A percentile compares a stretch with the other conserved stretches of the same genome.
Evolutionary conservation across 2,113 vertebrate genomes (phyloP).

Genomic region (Daphoenositta chrysoptera): DNA sequence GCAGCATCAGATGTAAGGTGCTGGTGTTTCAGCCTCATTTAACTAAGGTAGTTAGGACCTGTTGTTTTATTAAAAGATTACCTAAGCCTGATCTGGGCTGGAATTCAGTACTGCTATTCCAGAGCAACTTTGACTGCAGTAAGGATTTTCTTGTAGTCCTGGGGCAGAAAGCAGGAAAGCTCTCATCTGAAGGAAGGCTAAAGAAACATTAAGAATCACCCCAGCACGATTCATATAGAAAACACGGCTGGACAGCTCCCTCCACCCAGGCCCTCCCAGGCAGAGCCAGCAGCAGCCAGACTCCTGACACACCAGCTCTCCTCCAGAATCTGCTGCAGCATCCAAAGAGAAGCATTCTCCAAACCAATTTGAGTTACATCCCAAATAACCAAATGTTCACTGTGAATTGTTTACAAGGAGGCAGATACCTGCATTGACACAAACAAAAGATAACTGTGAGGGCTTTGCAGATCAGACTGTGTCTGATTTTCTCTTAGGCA

Average conservation of each 20-base stretch:
- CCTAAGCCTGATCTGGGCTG: not conserved
- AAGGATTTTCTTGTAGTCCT: not conserved
- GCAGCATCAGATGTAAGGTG: not conserved
- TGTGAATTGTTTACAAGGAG: not conserved
- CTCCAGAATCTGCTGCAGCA: not conserved
- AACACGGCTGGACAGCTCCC: not conserved
- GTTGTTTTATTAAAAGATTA: not conserved
- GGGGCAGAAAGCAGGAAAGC: not conserved
- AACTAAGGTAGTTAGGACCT: not conserved
- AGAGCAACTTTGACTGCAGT: not conserved
- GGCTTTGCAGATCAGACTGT: constrained; percentile 27
- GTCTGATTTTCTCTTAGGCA: no score
- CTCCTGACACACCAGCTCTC: not conserved
- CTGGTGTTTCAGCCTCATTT: not conserved
- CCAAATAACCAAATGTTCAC: constrained; percentile 9
- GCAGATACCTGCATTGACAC: not conserved
- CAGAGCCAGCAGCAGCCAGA: not conserved
- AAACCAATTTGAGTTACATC: not conserved
- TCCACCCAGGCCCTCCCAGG: not conserved
- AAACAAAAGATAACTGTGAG: not conserved
- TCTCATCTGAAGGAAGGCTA: not conserved
- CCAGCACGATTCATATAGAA: not conserved
- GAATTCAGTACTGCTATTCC: not conserved
- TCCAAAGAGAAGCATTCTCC: constrained; percentile 23
- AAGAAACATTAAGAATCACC: not conserved